phyloP scores from a whole-genome alignment of 2,888 invertebrate species.

The Macropis europaea region DNA sequence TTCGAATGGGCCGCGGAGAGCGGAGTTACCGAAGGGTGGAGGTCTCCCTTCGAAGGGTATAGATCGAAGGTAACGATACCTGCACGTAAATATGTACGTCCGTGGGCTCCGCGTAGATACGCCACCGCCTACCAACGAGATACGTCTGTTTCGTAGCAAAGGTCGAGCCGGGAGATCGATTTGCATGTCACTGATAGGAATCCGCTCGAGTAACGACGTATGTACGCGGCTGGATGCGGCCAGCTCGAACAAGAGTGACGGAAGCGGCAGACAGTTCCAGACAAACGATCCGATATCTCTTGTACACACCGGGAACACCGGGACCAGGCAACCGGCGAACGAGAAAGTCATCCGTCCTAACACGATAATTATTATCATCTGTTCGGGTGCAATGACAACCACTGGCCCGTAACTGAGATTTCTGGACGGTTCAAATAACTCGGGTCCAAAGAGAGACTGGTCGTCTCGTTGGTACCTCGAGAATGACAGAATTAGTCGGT shows the following conservation, averaged over 20 bases:
- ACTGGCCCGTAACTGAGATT: too few species aligned
- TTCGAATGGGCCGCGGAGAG: too few species aligned
- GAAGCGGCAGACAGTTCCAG: constrained; percentile 60
- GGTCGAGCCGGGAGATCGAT: constrained; percentile 65
- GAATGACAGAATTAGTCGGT: too few species aligned
- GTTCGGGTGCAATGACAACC: too few species aligned
- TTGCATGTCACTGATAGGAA: constrained; percentile 69
- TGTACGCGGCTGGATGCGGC: constrained; percentile 34
- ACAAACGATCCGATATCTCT: constrained; percentile 66
- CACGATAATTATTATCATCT: constrained; percentile 49
- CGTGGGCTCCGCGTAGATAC: constrained; percentile 39
- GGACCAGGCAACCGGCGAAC: constrained; percentile 16
- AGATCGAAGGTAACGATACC: constrained; percentile 45
- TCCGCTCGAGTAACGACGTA: constrained; percentile 61
- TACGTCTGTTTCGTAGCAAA: constrained; percentile 53
- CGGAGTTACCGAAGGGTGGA: constrained; percentile 30
- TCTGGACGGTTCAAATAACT: too few species aligned
- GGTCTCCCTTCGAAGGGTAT: constrained; percentile 30
- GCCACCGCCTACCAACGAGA: constrained; percentile 48
- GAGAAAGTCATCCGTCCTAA: constrained; percentile 45
- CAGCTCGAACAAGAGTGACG: constrained; percentile 54
- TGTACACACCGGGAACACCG: not conserved
- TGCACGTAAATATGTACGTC: constrained; percentile 41
- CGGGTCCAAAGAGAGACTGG: too few species aligned
- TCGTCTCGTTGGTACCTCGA: not conserved